A percentile compares a stretch with the other conserved stretches of the same genome.
Conservation (phyloP, 2,797 vertebrate genomes). For the Oophaga sylvatica region DNA sequence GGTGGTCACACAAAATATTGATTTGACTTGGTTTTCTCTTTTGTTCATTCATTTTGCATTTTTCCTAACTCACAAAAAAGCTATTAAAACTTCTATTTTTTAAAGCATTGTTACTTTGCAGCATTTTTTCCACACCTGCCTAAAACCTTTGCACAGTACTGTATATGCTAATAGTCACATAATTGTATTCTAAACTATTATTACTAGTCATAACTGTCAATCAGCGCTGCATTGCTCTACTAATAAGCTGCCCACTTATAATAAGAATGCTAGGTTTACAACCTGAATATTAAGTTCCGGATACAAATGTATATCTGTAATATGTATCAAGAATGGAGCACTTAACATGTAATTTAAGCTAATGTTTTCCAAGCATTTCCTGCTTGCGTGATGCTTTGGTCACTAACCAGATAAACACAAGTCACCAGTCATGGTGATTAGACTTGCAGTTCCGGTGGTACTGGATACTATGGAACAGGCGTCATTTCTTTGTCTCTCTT, state of each 20-base stretch:
- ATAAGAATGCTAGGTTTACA: slow-evolving; percentile 24
- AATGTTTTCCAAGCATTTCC: slow-evolving; percentile 24
- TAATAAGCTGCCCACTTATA: slow-evolving; percentile 7
- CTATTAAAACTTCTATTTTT: too few species aligned
- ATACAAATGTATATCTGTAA: slow-evolving; percentile 26
- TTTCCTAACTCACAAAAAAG: too few species aligned
- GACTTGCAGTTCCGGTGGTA: neutral
- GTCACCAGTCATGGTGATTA: slow-evolving; percentile 2
- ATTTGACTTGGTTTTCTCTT: too few species aligned
- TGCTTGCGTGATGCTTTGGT: slow-evolving; percentile 23
- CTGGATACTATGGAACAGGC: neutral
- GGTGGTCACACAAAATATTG: too few species aligned
- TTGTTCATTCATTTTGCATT: too few species aligned
- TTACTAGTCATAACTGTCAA: neutral
- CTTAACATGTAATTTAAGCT: slow-evolving; percentile 32
- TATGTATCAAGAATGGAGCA: slow-evolving; percentile 23
- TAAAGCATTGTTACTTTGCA: too few species aligned
- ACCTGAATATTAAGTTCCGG: slow-evolving; percentile 10
- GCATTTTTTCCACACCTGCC: too few species aligned
- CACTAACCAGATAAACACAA: slow-evolving; percentile 17
- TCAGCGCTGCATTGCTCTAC: neutral
- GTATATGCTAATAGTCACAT: neutral
- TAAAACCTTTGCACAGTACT: too few species aligned
- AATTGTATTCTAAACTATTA: neutral
- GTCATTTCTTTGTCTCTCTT: slow-evolving; percentile 7